Conservation (phyloP, 2,797 vertebrate genomes). For the Peromyscus melanophrys region DNA sequence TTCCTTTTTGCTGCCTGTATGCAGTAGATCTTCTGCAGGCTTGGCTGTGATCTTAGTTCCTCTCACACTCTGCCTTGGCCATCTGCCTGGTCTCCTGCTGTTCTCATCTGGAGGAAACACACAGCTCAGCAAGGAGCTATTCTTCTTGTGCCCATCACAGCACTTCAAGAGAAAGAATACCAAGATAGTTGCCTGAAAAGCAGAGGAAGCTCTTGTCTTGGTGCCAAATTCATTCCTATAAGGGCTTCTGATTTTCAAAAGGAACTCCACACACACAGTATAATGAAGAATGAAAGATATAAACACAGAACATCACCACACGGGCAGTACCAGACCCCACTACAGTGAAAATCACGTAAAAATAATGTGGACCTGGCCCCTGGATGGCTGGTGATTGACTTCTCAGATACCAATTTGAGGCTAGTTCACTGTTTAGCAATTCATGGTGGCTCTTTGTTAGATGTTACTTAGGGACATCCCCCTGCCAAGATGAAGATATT, state of each 20-base stretch:
- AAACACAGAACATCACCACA: constrained; percentile 13
- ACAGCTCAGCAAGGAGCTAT: constrained; percentile 74
- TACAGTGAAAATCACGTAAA: not conserved
- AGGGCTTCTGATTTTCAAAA: constrained; percentile 74
- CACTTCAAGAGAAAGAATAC: constrained; percentile 69
- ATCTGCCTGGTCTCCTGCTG: constrained; percentile 54
- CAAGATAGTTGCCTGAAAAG: constrained; percentile 40
- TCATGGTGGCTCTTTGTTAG: constrained; percentile 10
- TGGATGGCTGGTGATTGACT: not conserved
- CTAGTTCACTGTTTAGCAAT: constrained; percentile 50
- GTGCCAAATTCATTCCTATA: constrained; percentile 27
- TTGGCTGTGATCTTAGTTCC: not conserved
- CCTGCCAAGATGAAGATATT: constrained; percentile 73
- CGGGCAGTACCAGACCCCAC: not conserved
- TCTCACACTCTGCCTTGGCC: constrained; percentile 68
- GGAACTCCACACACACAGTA: constrained; percentile 23
- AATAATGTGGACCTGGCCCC: not conserved
- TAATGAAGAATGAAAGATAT: constrained; percentile 60
- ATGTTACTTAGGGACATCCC: constrained; percentile 38
- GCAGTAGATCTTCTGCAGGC: constrained; percentile 48
- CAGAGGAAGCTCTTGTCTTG: not conserved
- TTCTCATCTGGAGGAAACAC: constrained; percentile 63
- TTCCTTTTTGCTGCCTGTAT: constrained; percentile 14
- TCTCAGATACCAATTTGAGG: constrained; percentile 21
- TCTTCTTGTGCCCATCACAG: constrained; percentile 77